These are phyloP conservation scores for Drosophila kuntzei DNA, from an alignment of 2,888 invertebrate species.

Conservation along the genomic window DNA sequence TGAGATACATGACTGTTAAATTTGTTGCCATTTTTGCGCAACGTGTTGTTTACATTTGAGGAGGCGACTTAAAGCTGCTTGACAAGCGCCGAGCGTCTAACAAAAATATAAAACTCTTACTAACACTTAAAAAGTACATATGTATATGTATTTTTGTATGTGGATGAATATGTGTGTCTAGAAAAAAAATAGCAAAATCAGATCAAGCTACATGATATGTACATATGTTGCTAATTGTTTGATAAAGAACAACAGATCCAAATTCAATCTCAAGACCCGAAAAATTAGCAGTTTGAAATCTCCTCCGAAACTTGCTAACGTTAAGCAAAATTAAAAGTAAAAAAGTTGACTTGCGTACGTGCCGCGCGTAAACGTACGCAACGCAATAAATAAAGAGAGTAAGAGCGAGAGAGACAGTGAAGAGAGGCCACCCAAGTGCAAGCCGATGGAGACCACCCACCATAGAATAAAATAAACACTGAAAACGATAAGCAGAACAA, in stretches of 20 bases:
- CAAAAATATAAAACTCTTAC: constrained; percentile 11
- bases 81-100: constrained; percentile 13
- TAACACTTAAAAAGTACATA: constrained; percentile 7
- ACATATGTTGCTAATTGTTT: constrained; percentile 57
- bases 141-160: not conserved
- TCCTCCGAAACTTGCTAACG: constrained; percentile 32
- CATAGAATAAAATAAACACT: constrained; percentile 12
- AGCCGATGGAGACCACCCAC: constrained; percentile 49
- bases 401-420: constrained; percentile 2
- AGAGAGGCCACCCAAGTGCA: constrained; percentile 51
- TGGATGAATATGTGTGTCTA: not conserved
- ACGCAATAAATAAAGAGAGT: constrained; percentile 25
- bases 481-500: constrained; percentile 53
- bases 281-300: constrained; percentile 26
- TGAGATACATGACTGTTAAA: constrained; percentile 6
- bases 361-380: constrained; percentile 63
- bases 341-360: constrained; percentile 47
- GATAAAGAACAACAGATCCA: constrained; percentile 57
- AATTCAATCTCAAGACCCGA: constrained; percentile 26
- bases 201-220: constrained; percentile 41
- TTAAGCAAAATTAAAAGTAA: constrained; percentile 51
- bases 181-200: constrained; percentile 26
- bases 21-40: constrained; percentile 31
- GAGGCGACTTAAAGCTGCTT: constrained; percentile 14
- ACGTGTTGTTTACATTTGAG: constrained; percentile 23